Conservation (phyloP, 2,113 vertebrate species). For the Ceratotherium simum region DNA sequence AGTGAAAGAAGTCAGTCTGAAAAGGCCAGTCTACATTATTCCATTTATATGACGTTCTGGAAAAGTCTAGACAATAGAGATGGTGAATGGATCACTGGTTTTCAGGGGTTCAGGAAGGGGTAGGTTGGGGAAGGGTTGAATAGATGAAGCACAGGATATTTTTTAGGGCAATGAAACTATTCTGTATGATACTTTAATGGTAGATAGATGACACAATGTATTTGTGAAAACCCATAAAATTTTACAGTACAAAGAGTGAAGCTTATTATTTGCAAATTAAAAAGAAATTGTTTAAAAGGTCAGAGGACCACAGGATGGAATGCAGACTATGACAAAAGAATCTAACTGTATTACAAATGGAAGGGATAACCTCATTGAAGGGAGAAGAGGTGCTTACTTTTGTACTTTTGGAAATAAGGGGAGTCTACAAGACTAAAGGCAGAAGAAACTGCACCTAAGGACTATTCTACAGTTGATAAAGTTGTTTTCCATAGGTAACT, state of each 20-base stretch:
- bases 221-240: background rate
- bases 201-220: background rate
- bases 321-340: background rate
- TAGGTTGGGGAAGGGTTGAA: background rate
- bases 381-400: background rate
- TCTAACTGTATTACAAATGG: background rate
- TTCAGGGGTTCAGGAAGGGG: background rate
- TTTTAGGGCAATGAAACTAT: background rate
- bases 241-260: background rate
- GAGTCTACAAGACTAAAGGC: background rate
- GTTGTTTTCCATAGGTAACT: background rate
- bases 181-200: background rate
- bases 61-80: background rate
- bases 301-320: background rate
- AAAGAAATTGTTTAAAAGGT: constrained; percentile 5
- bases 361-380: background rate
- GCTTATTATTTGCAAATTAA: background rate
- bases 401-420: background rate
- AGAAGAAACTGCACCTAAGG: background rate
- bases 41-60: background rate
- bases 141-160: background rate
- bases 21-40: background rate
- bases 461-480: background rate
- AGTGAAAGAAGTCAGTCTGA: background rate
- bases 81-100: background rate